phyloP scores from a whole-genome alignment of 1,140 invertebrate genomes.

The Dendroctonus ponderosae region DNA sequence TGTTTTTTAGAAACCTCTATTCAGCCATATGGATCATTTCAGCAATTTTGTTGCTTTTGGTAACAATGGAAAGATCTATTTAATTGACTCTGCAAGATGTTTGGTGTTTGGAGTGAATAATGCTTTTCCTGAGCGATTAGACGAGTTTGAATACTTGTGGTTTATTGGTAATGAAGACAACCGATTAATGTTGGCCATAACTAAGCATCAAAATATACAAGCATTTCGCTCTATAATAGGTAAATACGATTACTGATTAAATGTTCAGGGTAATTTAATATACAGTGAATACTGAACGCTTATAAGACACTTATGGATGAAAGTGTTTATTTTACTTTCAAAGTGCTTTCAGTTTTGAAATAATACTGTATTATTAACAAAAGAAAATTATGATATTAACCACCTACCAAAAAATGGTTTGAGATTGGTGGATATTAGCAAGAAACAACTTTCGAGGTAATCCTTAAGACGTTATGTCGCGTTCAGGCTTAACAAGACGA shows the following conservation, averaged over 20 bases:
- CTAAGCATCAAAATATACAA: conserved; percentile 19
- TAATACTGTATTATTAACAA: too few relatives aligned
- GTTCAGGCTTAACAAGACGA: too few relatives aligned
- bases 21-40: conserved; percentile 15
- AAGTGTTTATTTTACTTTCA: too few relatives aligned
- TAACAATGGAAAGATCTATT: conserved; percentile 24
- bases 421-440: too few relatives aligned
- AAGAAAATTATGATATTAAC: too few relatives aligned
- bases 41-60: conserved; percentile 32
- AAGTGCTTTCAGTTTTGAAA: too few relatives aligned
- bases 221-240: conserved; percentile 19
- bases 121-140: conserved; percentile 1
- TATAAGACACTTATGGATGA: too few relatives aligned
- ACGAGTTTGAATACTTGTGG: not conserved
- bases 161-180: conserved; percentile 14
- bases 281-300: too few relatives aligned
- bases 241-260: not conserved
- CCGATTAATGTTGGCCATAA: conserved; percentile 4
- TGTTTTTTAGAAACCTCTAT: not conserved
- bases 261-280: too few relatives aligned
- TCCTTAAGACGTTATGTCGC: too few relatives aligned
- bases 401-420: too few relatives aligned
- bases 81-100: conserved; percentile 24
- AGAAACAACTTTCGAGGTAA: too few relatives aligned
- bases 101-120: conserved; percentile 31